Base-by-base conservation (phyloP, 2,113 vertebrate species). In the Equus przewalskii region DNA sequence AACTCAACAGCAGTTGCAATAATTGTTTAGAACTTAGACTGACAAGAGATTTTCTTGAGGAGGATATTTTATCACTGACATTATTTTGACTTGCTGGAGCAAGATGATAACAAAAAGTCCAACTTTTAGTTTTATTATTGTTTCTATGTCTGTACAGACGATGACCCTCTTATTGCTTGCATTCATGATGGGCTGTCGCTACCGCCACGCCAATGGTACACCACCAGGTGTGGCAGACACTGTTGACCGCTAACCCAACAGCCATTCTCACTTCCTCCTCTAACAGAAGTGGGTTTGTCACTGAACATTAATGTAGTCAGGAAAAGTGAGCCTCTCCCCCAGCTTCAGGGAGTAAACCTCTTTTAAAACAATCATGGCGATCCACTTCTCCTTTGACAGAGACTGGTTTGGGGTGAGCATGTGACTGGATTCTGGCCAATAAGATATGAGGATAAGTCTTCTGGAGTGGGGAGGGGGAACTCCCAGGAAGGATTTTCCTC, bases 121-220 rank as follows among this genome's bases (percentile, higher is more conserved):
- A 44, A 15, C 24, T 54, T 65, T 65, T 19, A 5, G 46, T 75
- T 46, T 79, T 56, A 60, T 24, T 14, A 19, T 41, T 51, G 51
- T 51, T 46, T 69, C 78, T 60, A 46, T 15, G 13, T 51, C 64
- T 64, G 7, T 0, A 14, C 28, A 58, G 67, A 78, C 0, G 0
- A 54, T 3, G 26, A 12, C 69, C 21, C 24, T 56, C 18, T 11
- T 49, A 19, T 8, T 60, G 67, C 28, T 30, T 6, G 28, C 16
- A 0, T 26, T 62, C 11, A 0, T 26, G 85, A 30, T 28, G 44
- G 41, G 44, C 46, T 82, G 0, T 18, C 1, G 1, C 46, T 54
- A 16, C n/a, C 1, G 2, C 26, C 22, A 36, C 56, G 21, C 19
- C 51, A 0, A 0, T 8, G 30, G 22, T 1, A 33, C 0, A 30